Base-by-base conservation (phyloP, 1,140 invertebrate species). In the Cherax destructor region DNA sequence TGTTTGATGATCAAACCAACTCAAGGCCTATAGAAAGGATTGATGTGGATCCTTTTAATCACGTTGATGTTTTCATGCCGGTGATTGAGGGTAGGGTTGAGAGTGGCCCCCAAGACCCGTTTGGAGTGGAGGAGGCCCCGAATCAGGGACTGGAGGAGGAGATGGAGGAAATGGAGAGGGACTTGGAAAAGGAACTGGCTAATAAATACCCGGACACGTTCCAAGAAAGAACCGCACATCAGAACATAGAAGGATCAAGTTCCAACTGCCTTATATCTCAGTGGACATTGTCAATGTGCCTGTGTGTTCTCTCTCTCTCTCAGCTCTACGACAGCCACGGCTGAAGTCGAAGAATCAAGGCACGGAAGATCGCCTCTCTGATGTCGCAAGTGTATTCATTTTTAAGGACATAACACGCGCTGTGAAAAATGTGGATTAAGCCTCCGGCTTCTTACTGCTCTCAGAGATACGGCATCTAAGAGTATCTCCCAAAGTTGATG, bases 1-100 rank as follows among this genome's bases (percentile, higher is more conserved):
- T 92, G 92, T 88, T 91, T 49, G 92, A 92, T 84, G 92, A 92
- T 74, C 83, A 92, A 80, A 92, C 72, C 47, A 91, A 91, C 56
- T 88, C 88, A 59, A 83, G 86, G 52, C 80, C 89, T 16, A 92
- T 92, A 47, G 86, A 92, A 41, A 81, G 88, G 30, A 91, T 92
- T 21, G 92, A 92, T 49, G 92, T 91, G 1, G 92, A 92, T 72
- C 88, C 88, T 3, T 87, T 83, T 6, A 84, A 78, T 47, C 86
- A 91, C 30, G 83, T 80, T 13, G 85, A 92, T 72, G 52, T 92
- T 3, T 80, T 84, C 59, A 92, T 92, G 88, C 92, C 92, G 3
- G 85, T 88, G 9, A 74, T 87, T 21, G 88, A 92, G 47, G 92
- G 88, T 4, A 56, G 76, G 47, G 18, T 83, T 2, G 92, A 92